Conservation (phyloP, 2,888 invertebrate genomes). For the Marronus borbonicus region DNA sequence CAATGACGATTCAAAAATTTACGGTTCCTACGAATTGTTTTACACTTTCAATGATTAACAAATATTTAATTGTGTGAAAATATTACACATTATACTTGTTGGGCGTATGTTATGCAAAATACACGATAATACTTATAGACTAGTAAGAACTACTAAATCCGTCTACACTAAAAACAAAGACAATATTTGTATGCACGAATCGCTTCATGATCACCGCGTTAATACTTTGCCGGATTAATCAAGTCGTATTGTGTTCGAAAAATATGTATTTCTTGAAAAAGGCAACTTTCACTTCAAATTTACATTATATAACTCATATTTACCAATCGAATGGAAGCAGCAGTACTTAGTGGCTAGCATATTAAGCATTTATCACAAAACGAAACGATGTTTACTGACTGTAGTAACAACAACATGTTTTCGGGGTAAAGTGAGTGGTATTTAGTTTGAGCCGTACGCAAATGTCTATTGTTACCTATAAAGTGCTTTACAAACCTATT, state of each 20-base stretch:
- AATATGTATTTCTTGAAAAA: conserved; percentile 39
- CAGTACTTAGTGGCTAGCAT: conserved; percentile 10
- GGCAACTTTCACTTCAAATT: conserved; percentile 46
- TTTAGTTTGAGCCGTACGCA: not conserved
- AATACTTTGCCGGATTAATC: conserved; percentile 33
- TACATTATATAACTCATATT: conserved; percentile 44
- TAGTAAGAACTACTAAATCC: not conserved
- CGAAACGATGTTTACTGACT: conserved; percentile 9
- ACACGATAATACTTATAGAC: not conserved
- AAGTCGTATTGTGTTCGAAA: conserved; percentile 25
- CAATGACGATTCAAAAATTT: conserved; percentile 5
- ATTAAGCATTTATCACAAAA: conserved; percentile 26
- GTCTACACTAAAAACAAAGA: not conserved
- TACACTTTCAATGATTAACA: conserved; percentile 39
- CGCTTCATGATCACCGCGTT: not conserved
- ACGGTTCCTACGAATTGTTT: not conserved
- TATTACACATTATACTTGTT: conserved; percentile 43
- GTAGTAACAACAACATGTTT: conserved; percentile 25
- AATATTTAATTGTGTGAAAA: conserved; percentile 20
- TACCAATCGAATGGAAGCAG: conserved; percentile 39
- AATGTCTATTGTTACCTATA: conserved; percentile 21
- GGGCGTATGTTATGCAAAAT: conserved; percentile 25
- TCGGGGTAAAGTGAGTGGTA: not conserved
- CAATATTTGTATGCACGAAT: conserved; percentile 18
- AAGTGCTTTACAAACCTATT: conserved; percentile 1